A percentile compares a stretch with the other conserved stretches of the same genome.
Conservation (phyloP, 1,140 invertebrate species). For the Orchestia grillus region DNA sequence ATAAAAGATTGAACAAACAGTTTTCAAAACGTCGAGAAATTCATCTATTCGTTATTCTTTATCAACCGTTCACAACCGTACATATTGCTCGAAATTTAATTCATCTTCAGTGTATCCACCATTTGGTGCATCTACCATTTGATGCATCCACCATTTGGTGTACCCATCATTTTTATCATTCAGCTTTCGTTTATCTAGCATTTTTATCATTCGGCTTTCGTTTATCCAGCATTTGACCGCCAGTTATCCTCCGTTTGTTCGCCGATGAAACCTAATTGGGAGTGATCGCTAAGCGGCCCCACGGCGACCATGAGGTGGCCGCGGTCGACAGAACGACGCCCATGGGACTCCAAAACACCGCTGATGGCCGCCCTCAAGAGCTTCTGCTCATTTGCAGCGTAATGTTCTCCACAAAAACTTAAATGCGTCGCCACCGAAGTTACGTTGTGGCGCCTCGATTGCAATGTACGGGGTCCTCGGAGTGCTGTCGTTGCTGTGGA, state of each 20-base stretch:
- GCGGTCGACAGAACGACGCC: background rate
- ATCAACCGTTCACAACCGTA: no score
- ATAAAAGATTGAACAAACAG: background rate
- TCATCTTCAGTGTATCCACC: background rate
- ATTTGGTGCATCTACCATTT: background rate
- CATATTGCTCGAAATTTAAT: background rate
- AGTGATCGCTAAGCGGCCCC: conserved; percentile 19
- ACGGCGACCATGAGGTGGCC: background rate
- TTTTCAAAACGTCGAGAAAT: background rate
- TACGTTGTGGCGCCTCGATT: background rate
- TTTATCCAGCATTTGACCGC: background rate
- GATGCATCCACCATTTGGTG: no score
- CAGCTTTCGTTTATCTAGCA: background rate
- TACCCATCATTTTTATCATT: no score
- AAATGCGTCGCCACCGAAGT: background rate
- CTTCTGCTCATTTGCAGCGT: background rate
- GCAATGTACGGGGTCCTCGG: background rate
- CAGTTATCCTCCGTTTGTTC: background rate
- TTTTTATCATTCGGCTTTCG: background rate
- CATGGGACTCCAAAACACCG: conserved; percentile 4
- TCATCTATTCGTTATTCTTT: background rate
- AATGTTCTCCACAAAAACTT: background rate
- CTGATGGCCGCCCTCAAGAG: conserved; percentile 9
- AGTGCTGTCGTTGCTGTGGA: background rate
- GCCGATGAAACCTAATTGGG: background rate